Evolutionary conservation across 2,113 vertebrate genomes (phyloP).

Genomic region (Aepyceros melampus): DNA sequence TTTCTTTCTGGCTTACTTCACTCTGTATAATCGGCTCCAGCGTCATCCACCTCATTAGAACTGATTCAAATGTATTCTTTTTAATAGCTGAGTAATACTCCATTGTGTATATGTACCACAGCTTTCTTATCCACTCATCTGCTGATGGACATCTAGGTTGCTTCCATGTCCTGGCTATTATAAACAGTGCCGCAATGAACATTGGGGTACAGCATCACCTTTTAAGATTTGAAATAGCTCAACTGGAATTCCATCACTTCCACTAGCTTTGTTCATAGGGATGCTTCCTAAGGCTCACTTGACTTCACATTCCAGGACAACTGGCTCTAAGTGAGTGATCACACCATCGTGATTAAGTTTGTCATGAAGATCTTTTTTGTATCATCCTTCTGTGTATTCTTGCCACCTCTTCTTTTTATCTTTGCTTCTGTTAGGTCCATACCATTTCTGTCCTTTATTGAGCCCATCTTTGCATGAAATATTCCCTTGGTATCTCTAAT

Average conservation of each 20-base stretch:
- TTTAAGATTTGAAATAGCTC: not conserved
- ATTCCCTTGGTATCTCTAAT: not conserved
- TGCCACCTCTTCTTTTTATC: not conserved
- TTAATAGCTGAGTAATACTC: too few species aligned
- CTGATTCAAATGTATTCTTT: too few species aligned
- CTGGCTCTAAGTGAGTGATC: not conserved
- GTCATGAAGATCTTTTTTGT: not conserved
- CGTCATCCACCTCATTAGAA: too few species aligned
- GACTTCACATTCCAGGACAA: not conserved
- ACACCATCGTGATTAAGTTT: not conserved
- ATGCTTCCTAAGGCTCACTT: not conserved
- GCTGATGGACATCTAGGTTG: too few species aligned
- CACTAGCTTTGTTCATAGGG: not conserved
- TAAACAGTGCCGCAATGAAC: too few species aligned
- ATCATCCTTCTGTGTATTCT: not conserved
- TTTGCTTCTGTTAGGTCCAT: not conserved
- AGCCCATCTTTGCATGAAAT: not conserved
- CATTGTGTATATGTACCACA: too few species aligned
- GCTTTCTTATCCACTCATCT: too few species aligned
- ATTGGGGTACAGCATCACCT: not conserved
- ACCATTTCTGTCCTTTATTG: not conserved
- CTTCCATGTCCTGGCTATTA: too few species aligned
- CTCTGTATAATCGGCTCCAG: too few species aligned
- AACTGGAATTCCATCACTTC: not conserved
- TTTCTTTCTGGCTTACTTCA: too few species aligned